These are phyloP conservation scores for Drosophila ercepeae DNA, from an alignment of 1,140 invertebrate species.

Conservation along the genomic window DNA sequence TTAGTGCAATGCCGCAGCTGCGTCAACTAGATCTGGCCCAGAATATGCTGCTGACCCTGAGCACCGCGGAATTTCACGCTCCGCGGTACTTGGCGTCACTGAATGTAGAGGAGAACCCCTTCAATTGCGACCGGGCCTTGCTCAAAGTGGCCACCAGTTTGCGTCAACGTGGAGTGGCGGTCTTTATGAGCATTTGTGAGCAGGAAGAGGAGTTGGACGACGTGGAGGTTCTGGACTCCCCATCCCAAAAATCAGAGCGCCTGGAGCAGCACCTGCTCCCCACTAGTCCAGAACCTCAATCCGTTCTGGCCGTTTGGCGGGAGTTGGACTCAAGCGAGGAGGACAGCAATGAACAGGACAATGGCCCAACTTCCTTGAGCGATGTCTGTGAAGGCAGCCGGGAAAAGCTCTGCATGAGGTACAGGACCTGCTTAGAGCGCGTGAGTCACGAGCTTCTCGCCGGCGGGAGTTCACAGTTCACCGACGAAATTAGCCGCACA, in stretches of 20 bases:
- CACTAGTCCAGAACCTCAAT: constrained; percentile 38
- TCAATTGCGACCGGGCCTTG: constrained; percentile 67
- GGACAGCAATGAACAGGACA: constrained; percentile 3
- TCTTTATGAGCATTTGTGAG: constrained; percentile 57
- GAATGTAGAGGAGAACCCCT: constrained; percentile 70
- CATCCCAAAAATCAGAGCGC: constrained; percentile 42
- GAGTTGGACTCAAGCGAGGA: constrained; percentile 59
- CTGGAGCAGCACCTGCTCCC: constrained; percentile 35
- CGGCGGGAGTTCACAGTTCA: constrained; percentile 17
- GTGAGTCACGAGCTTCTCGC: constrained; percentile 61
- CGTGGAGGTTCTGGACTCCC: not conserved
- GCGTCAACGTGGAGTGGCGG: constrained; percentile 47
- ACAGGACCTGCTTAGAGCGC: constrained; percentile 66
- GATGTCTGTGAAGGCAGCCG: constrained; percentile 64
- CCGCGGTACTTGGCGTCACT: constrained; percentile 52
- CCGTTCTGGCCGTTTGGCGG: constrained; percentile 56
- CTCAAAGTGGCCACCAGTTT: constrained; percentile 50
- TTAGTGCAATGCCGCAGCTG: constrained; percentile 63
- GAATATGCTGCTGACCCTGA: constrained; percentile 72
- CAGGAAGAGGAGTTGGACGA: constrained; percentile 25
- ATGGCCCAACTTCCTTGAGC: constrained; percentile 37
- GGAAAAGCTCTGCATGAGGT: constrained; percentile 61
- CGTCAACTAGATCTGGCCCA: constrained; percentile 66
- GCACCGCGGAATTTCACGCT: constrained; percentile 46
- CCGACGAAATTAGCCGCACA: constrained; percentile 31